Evolutionary conservation across 1,140 invertebrate species (phyloP), one percentile per base, ranked within the genome.

Genomic region (Batillaria attramentaria): DNA sequence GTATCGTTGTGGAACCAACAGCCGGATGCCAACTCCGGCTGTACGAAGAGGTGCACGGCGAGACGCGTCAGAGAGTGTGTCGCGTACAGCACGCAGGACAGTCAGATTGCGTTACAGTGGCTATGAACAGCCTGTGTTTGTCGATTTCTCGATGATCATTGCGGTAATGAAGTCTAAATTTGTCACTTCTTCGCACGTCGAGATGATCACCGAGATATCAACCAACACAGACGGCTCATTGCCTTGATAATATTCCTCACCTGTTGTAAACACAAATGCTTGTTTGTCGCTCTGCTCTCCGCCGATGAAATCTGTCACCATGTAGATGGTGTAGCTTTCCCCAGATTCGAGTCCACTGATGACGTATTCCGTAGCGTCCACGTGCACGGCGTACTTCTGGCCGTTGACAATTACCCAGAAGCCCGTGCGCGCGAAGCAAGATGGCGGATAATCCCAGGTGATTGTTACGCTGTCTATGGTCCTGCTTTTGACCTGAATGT

Each of bases 321-420:
- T 50, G 68, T 39, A 37, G 46, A 72, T 60, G 24, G 66, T 70
- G 76, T 78, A 78, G 42, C 1, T 24, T 24, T 31, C 50, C 0
- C 35, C 76, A 3, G 66, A 24, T 3, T 37, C 20, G 0, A 78
- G 66, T 16, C 76, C 76, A 20, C 65, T 78, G 31, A 78, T 16
- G 24, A 35, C 41, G 66, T 57, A 78, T 35, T 60, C 33, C 42
- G 31, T 57, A 16, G 46, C 68, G 76, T 60, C 46, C 41, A 31
- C 28, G 68, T 78, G 76, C 3, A 78, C 68, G 18, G 66, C 24
- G 5, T 31, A 39, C 13, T 69, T 68, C 33, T 31, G 35, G 46
- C n/a, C 66, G 46, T 69, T 75, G 24, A 65, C 70, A 37, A 66
- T 72, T 31, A 79, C 72, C 78, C 72, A 79, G 41, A 79, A 6